A percentile compares a stretch with the other conserved stretches of the same genome.
phyloP scores from a whole-genome alignment of 2,113 vertebrate species.

The Notothenia coriiceps region DNA sequence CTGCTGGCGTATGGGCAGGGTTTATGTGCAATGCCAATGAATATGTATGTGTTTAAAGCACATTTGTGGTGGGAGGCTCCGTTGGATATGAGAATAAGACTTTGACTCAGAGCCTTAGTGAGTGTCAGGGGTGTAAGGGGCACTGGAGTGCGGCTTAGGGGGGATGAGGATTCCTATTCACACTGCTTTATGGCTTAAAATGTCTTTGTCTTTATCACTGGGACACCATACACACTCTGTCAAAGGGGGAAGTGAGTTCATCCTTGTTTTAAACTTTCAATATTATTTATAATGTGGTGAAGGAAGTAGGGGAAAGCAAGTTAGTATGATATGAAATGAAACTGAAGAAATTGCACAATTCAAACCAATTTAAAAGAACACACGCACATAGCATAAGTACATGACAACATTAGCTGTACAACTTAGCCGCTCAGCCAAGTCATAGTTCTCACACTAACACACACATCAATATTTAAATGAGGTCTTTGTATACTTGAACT shows the following conservation, averaged over 20 bases:
- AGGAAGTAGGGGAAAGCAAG: not conserved
- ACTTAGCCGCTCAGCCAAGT: not conserved
- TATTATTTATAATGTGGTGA: not conserved
- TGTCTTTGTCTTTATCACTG: conserved; percentile 61
- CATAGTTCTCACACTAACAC: not conserved
- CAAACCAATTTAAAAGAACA: too few relatives aligned
- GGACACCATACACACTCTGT: conserved; percentile 20
- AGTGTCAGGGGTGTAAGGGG: conserved; percentile 61
- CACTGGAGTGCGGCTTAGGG: conserved; percentile 69
- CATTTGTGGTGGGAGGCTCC: conserved; percentile 75
- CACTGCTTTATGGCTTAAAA: conserved; percentile 68
- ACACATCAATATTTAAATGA: not conserved
- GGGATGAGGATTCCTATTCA: conserved; percentile 64
- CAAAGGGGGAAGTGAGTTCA: not conserved
- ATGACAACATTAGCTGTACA: not conserved
- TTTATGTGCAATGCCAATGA: conserved; percentile 78
- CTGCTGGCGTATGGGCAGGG: conserved; percentile 66
- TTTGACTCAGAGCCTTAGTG: conserved; percentile 63
- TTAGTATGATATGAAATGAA: not conserved
- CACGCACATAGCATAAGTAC: not conserved
- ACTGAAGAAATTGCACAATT: too few relatives aligned
- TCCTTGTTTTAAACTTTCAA: conserved; percentile 4
- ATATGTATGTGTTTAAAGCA: conserved; percentile 84
- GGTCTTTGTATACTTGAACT: not conserved
- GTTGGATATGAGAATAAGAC: conserved; percentile 62